Percentiles rank a stretch among this genome's conserved stretches.
Conservation (phyloP, 2,113 vertebrate species). For the Lethenteron reissneri region DNA sequence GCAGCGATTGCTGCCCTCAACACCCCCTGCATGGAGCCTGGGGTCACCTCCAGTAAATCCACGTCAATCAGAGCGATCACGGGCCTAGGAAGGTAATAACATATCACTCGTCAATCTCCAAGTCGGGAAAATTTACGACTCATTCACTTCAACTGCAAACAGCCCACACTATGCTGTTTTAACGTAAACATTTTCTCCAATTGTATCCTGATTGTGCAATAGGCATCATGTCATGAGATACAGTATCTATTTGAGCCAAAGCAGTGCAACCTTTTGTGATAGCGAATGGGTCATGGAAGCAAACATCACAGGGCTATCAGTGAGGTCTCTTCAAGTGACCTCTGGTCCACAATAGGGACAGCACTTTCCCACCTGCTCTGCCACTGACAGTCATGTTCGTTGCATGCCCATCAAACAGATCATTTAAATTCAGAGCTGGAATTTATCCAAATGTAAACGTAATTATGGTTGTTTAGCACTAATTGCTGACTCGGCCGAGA, state of each 20-base stretch:
- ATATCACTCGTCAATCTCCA: neutral
- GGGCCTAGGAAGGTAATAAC: constrained; percentile 30
- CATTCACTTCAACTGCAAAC: neutral
- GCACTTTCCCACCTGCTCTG: too few species aligned
- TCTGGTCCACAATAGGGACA: too few species aligned
- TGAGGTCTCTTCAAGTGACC: too few species aligned
- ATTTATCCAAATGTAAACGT: too few species aligned
- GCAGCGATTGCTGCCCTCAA: constrained; percentile 72
- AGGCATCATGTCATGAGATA: neutral
- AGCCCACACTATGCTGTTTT: constrained; percentile 9
- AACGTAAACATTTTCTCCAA: neutral
- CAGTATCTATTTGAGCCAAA: neutral
- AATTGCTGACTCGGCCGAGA: too few species aligned
- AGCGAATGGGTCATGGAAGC: too few species aligned
- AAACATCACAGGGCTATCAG: too few species aligned
- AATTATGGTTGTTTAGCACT: too few species aligned
- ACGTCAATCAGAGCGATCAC: constrained; percentile 78
- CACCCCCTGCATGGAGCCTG: constrained; percentile 62
- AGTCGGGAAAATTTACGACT: neutral
- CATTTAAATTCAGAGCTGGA: too few species aligned
- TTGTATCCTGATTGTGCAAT: neutral
- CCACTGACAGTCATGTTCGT: too few species aligned
- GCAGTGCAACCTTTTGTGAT: neutral
- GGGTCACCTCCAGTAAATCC: constrained; percentile 82
- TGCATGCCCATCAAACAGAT: too few species aligned